Percentiles rank a stretch among this genome's conserved stretches.
phyloP scores from a whole-genome alignment of 2,888 invertebrate species.

The Alsophila aescularia region DNA sequence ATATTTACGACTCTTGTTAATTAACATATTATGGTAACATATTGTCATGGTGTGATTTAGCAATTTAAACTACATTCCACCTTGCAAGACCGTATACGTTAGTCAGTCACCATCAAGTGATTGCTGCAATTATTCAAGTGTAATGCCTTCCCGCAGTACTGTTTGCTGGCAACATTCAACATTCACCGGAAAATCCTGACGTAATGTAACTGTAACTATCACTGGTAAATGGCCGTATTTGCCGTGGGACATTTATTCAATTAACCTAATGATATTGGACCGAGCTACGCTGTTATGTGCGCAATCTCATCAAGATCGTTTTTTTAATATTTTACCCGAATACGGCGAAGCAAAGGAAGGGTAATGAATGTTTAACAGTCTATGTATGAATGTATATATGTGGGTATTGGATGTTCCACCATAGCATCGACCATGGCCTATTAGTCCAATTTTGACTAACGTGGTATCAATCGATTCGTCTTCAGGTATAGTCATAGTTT shows the following conservation, averaged over 20 bases:
- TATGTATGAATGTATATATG: too few relatives aligned
- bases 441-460: too few relatives aligned
- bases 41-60: constrained; percentile 11
- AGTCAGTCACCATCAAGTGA: constrained; percentile 63
- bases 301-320: too few relatives aligned
- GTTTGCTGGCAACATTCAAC: constrained; percentile 48
- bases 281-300: background rate
- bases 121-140: constrained; percentile 64
- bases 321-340: too few relatives aligned
- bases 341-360: too few relatives aligned
- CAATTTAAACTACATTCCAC: constrained; percentile 16
- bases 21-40: background rate
- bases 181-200: constrained; percentile 35
- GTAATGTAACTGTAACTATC: constrained; percentile 26
- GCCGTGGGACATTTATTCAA: background rate
- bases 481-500: too few relatives aligned
- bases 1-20: background rate
- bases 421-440: too few relatives aligned
- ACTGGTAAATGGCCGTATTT: constrained; percentile 3
- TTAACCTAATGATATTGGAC: constrained; percentile 6
- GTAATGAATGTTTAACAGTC: too few relatives aligned
- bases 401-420: too few relatives aligned
- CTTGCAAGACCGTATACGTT: constrained; percentile 47
- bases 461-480: too few relatives aligned
- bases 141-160: constrained; percentile 54